Percentiles rank a stretch among this genome's conserved stretches.
Conservation (phyloP, 2,113 vertebrate genomes). For the Oryzias woworae region DNA sequence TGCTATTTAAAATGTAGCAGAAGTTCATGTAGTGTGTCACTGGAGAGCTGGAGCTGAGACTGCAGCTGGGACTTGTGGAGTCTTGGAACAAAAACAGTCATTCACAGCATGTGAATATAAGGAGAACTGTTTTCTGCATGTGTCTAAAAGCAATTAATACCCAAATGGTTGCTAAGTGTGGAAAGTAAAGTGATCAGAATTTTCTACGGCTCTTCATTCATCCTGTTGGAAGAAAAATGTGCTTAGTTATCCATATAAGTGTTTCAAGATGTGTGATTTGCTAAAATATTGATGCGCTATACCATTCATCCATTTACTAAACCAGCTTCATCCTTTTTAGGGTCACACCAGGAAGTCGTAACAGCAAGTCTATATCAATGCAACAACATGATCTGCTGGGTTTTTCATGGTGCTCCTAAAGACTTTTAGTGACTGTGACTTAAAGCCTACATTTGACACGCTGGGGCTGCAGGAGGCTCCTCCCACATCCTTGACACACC, state of each 20-base stretch:
- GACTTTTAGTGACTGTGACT: too few species aligned
- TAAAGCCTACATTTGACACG: too few species aligned
- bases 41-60: not conserved
- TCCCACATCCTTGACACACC: too few species aligned
- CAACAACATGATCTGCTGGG: too few species aligned
- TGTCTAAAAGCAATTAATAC: not conserved
- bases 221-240: not conserved
- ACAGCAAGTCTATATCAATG: too few species aligned
- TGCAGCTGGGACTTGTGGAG: not conserved
- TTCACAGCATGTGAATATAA: not conserved
- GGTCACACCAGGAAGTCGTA: too few species aligned
- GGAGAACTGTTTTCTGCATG: not conserved
- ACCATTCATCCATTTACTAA: too few species aligned
- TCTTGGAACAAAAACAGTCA: slow-evolving; percentile 8
- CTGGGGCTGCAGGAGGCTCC: too few species aligned
- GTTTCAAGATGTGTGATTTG: not conserved
- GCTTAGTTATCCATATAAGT: not conserved
- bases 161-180: not conserved
- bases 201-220: not conserved
- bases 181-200: not conserved
- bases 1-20: not conserved
- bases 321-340: too few species aligned
- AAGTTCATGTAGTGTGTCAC: not conserved
- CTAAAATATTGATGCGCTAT: too few species aligned
- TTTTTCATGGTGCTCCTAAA: too few species aligned